Conservation (phyloP, 1,140 invertebrate species). For the Amphibalanus amphitrite region DNA sequence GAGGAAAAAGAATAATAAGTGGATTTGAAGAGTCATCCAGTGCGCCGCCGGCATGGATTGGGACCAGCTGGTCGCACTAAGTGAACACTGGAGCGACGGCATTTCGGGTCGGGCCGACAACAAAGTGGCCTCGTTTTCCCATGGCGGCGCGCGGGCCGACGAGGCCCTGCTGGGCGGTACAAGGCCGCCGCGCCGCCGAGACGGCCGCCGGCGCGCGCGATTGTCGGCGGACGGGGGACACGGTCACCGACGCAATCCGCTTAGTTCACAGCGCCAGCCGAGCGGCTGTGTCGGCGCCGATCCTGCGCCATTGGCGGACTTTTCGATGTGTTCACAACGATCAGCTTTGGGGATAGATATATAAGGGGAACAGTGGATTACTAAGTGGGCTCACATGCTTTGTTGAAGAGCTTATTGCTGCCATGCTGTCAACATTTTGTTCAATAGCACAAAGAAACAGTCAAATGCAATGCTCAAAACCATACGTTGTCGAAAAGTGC, state of each 20-base stretch:
- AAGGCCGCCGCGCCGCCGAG: not conserved
- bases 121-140: not conserved
- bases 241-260: not conserved
- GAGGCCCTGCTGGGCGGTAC: not conserved
- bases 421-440: too few relatives aligned
- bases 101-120: not conserved
- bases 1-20: conserved; percentile 2
- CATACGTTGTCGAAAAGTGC: too few relatives aligned
- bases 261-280: too few relatives aligned
- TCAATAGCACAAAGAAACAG: too few relatives aligned
- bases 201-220: not conserved
- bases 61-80: conserved; percentile 1
- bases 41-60: not conserved
- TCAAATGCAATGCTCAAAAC: too few relatives aligned
- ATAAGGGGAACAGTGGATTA: too few relatives aligned
- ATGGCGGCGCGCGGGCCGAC: not conserved
- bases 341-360: too few relatives aligned
- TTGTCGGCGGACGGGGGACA: not conserved
- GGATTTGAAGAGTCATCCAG: conserved; percentile 1
- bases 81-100: not conserved
- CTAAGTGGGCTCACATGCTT: too few relatives aligned
- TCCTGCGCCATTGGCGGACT: too few relatives aligned
- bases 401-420: too few relatives aligned
- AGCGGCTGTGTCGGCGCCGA: too few relatives aligned
- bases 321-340: too few relatives aligned